Evolutionary conservation across 2,888 invertebrate genomes (phyloP).

Genomic region (Entomobrya proxima): DNA sequence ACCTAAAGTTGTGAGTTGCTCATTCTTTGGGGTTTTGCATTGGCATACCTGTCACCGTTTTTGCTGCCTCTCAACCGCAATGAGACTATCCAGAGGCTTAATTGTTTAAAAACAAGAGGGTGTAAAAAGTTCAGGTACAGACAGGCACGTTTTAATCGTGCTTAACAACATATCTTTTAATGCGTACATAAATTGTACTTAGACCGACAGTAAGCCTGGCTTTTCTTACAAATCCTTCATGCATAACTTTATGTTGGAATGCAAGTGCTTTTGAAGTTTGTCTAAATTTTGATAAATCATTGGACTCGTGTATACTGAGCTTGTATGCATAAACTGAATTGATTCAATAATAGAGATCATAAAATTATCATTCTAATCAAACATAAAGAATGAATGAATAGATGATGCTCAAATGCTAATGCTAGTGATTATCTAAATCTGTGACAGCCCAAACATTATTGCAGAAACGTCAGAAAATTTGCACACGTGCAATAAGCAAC

Average conservation of each 20-base stretch:
- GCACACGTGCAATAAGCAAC: too few relatives aligned
- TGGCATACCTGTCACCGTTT: background rate
- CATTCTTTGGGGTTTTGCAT: background rate
- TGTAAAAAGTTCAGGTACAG: constrained; percentile 18
- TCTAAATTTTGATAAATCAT: too few relatives aligned
- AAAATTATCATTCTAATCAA: background rate
- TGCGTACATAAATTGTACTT: background rate
- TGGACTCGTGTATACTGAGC: too few relatives aligned
- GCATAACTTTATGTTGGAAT: constrained; percentile 6
- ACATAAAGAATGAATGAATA: too few relatives aligned
- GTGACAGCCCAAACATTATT: too few relatives aligned
- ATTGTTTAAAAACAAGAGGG: background rate
- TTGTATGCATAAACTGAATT: too few relatives aligned
- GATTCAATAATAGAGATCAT: background rate
- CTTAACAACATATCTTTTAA: background rate
- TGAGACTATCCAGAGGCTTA: background rate
- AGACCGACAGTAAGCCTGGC: background rate
- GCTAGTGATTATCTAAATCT: too few relatives aligned
- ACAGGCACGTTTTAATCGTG: background rate
- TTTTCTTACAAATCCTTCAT: background rate
- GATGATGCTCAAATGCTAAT: too few relatives aligned
- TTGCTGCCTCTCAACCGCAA: background rate
- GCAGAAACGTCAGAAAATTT: too few relatives aligned
- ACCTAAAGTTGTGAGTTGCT: background rate
- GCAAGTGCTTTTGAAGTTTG: too few relatives aligned